Conservation (phyloP, 2,888 invertebrate genomes). For the Rotaria socialis region DNA sequence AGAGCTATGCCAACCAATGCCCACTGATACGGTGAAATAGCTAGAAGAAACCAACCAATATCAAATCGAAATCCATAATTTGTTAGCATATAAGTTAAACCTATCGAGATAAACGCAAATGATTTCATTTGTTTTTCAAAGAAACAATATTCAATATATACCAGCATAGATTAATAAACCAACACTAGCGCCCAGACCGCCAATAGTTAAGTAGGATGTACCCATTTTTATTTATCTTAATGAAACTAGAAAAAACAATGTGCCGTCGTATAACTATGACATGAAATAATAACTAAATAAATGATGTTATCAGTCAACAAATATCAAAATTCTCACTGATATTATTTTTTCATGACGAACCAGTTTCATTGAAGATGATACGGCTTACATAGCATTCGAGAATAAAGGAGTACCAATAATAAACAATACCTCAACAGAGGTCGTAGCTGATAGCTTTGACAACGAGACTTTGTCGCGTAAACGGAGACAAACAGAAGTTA, state of each 20-base stretch:
- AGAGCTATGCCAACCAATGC: slow-evolving; percentile 84
- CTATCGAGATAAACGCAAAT: slow-evolving; percentile 3
- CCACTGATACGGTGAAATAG: slow-evolving; percentile 94
- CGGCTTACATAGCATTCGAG: no score
- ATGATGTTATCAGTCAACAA: neutral
- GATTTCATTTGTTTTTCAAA: no score
- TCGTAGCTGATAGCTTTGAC: no score
- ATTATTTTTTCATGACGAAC: no score
- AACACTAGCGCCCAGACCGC: neutral
- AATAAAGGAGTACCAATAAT: no score
- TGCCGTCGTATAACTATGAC: neutral
- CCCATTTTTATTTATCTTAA: neutral
- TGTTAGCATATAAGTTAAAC: slow-evolving; percentile 45
- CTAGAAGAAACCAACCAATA: slow-evolving; percentile 76
- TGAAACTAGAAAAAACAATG: neutral
- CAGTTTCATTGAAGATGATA: no score
- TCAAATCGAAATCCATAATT: slow-evolving; percentile 44
- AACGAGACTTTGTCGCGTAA: no score
- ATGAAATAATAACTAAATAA: neutral
- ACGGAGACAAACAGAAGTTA: no score
- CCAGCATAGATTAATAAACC: slow-evolving; percentile 36
- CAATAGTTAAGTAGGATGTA: neutral
- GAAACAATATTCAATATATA: neutral
- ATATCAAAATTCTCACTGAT: neutral
- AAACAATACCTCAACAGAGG: no score